These are phyloP conservation scores for Spilosoma lubricipeda DNA, from an alignment of 2,888 invertebrate species.

Conservation along the genomic window DNA sequence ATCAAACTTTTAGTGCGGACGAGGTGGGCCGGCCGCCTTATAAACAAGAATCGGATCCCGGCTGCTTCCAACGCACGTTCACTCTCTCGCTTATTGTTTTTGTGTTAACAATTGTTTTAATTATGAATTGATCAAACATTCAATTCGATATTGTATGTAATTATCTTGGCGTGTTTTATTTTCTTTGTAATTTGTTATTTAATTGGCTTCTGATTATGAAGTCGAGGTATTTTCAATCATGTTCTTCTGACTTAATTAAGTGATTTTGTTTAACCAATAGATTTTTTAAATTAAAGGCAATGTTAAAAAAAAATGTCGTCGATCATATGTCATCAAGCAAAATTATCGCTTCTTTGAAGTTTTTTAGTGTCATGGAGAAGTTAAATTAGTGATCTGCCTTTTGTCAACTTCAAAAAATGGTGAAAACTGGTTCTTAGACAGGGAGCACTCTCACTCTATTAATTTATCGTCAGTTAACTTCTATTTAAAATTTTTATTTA, in stretches of 20 bases:
- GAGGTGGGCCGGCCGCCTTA: conserved; percentile 79
- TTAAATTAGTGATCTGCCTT: background rate
- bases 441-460: background rate
- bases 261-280: background rate
- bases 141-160: conserved; percentile 81
- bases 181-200: conserved; percentile 80
- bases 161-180: conserved; percentile 74
- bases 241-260: conserved; percentile 50
- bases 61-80: conserved; percentile 72
- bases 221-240: conserved; percentile 56
- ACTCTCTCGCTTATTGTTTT: conserved; percentile 75
- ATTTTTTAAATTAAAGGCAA: background rate
- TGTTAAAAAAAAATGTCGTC: background rate
- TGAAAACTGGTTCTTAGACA: background rate
- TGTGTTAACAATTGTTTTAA: conserved; percentile 84
- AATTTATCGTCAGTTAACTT: too few relatives aligned
- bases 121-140: conserved; percentile 82
- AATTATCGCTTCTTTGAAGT: background rate
- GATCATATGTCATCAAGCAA: background rate
- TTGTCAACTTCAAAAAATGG: background rate
- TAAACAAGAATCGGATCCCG: conserved; percentile 76
- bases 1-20: conserved; percentile 81
- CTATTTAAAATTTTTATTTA: too few relatives aligned
- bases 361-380: background rate
- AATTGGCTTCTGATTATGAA: conserved; percentile 79